phyloP scores from a whole-genome alignment of 2,797 vertebrate species.

The Martes flavigula region DNA sequence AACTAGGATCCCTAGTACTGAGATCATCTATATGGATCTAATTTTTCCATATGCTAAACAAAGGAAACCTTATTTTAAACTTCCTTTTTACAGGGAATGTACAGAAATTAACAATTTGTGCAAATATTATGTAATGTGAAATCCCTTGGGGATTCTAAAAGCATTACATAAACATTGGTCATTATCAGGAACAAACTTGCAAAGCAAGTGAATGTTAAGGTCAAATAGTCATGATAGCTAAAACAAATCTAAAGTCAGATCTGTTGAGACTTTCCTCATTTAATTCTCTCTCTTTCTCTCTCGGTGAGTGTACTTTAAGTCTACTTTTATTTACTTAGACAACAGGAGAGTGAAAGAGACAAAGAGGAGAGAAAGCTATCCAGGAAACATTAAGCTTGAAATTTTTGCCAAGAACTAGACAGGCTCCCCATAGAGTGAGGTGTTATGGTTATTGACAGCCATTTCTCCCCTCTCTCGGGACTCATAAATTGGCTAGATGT shows the following conservation, averaged over 20 bases:
- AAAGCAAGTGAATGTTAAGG: background rate
- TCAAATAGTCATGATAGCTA: background rate
- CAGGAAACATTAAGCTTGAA: slow-evolving; percentile 51
- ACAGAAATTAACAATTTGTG: background rate
- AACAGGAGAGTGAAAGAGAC: background rate
- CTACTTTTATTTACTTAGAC: background rate
- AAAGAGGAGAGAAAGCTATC: background rate
- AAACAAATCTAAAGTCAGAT: background rate
- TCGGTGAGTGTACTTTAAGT: background rate
- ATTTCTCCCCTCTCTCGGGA: slow-evolving; percentile 44
- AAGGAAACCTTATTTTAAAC: background rate
- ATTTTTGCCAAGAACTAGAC: slow-evolving; percentile 33
- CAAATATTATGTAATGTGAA: background rate
- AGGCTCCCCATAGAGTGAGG: slow-evolving; percentile 34
- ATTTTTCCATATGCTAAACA: background rate
- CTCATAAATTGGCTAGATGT: slow-evolving; percentile 9
- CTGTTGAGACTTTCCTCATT: background rate
- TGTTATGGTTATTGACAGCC: background rate
- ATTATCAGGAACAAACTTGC: background rate
- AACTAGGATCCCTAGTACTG: background rate
- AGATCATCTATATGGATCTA: background rate
- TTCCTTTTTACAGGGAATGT: background rate
- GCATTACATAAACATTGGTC: background rate
- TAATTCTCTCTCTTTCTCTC: background rate
- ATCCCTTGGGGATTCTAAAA: background rate